Base-by-base conservation (phyloP, 1,140 invertebrate species). In the Nomia melanderi region DNA sequence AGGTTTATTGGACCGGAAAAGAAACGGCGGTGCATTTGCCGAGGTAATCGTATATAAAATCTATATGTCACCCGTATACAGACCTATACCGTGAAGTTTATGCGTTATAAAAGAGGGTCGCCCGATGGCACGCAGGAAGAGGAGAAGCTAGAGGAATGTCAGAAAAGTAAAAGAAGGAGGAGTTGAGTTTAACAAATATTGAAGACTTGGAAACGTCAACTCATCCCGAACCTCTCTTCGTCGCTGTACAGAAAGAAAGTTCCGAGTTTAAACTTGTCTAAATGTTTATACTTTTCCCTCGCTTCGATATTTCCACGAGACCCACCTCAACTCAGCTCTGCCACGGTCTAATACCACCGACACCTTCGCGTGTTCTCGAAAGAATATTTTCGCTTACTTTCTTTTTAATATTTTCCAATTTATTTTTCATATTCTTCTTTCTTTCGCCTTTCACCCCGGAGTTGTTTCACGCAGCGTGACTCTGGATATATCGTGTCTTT, bases 21-120 rank as follows among this genome's bases (percentile, higher is more conserved):
- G 64, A 80, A 75, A 80, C 70, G 70, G 47, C 56, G 84, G 67
- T 81, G 81, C 72, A 84, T 77, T 83, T 76, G 78, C 29, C 53
- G 71, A 75, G 79, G 82, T 87, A 88, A 88, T 86, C 82, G 81
- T 86, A 87, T 86, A 87, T 87, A 88, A 89, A 88, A 87, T 89
- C 78, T 84, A 88, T 86, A 85, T 86, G 82, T 84, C 83, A 79
- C 83, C 65, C 63, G 74, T 82, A 80, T 78, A 80, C 59, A 70
- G 57, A 31, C 44, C 67, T 84, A 86, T 85, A 87, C 77, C 64
- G 67, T 23, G 29, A 82, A 85, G 82, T 88, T 88, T 88, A 89
- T 87, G 82, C 84, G 77, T 85, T 86, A 88, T 89, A 87, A 89
- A 89, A 85, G 79, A 74, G 80, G 81, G 78, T 81, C 67, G 81